Base-by-base conservation (phyloP, 1,140 invertebrate species). In the Schlechtendalia chinensis region DNA sequence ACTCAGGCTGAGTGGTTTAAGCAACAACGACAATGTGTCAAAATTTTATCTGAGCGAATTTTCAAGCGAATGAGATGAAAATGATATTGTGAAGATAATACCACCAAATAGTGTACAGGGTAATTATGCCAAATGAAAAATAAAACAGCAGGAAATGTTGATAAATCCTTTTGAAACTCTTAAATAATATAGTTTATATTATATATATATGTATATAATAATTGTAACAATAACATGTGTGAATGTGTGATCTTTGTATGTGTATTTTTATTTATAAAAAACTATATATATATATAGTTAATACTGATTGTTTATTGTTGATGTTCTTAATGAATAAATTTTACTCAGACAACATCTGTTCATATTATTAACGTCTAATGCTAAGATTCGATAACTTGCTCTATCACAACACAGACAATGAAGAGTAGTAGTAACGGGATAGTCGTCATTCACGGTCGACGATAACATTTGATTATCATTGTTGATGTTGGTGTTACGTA, bases 251-350 rank as follows among this genome's bases (percentile, higher is more conserved):
- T 67, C 14, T 67, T 67, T 67, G 39, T 67, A 14, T 69, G 16
- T 69, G 22, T 50, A 47, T 24, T 69, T 69, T 17, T 47, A 47
- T 19, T 72, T 50, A 24, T 69, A 69, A 69, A 69, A 39, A 4
- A 67, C 19, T 67, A 67, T 19, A 39, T 50, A 50, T 69, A 58
- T 75, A 39, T 58, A 45, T 32, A 29, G 8, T 75, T 47, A 79
- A 79, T 50, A 50, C n/a, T 79, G 75, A 47, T 79, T 79, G 12
- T 63, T 79, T 79, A 61, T 61, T 79, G 32, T 63, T 29, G 19
- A 59, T 27, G n/a, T 27, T 6, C 56, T 61, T 61, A 79, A 63
- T 45, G 75, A 47, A 79, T 79, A 79, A 5, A 79, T 61, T 50
- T 79, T 79, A 29, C 22, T 61, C 5, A 79, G 22, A 47, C 56